These are phyloP conservation scores for Macroglossus sobrinus DNA, from an alignment of 2,113 vertebrate species.

Conservation along the genomic window DNA sequence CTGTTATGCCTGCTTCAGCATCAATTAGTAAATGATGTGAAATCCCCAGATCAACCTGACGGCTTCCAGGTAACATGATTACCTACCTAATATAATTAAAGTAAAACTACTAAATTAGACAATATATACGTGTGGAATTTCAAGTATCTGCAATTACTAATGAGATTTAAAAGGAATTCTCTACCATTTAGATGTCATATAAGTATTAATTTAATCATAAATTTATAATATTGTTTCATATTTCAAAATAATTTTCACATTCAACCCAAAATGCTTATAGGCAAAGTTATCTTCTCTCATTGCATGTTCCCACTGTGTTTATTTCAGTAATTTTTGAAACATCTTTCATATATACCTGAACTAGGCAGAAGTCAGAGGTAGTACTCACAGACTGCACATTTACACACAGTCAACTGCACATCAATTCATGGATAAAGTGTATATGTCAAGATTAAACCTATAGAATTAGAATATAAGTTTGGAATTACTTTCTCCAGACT, in stretches of 20 bases:
- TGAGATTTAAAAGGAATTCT: neutral
- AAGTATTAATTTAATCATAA: neutral
- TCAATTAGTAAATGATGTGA: conserved; percentile 8
- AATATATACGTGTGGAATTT: neutral
- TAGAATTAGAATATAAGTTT: conserved; percentile 10
- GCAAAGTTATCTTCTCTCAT: neutral
- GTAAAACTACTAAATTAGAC: neutral
- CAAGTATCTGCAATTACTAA: neutral
- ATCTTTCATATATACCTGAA: neutral
- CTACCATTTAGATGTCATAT: neutral
- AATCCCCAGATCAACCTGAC: neutral
- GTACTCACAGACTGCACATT: neutral
- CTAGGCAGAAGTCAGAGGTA: neutral
- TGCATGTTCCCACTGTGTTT: neutral
- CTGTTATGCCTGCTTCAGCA: neutral
- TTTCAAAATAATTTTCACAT: conserved; percentile 15
- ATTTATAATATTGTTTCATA: neutral
- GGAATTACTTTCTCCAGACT: neutral
- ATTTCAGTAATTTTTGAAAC: neutral
- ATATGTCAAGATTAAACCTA: neutral
- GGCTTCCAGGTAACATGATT: neutral
- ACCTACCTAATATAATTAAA: neutral
- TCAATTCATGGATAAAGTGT: neutral
- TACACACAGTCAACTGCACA: neutral
- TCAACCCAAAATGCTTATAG: neutral